Conservation (phyloP, 2,113 vertebrate species). For the Bos taurus region ARS-UCD2.0 NC_037357.1:123865001-123865500, state of each 20-base stretch:
- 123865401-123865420: neutral
- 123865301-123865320: neutral
- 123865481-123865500: neutral
- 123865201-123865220: neutral
- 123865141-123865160: neutral
- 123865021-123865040: neutral
- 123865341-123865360: neutral
- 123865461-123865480: neutral
- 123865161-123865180: neutral
- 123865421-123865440: neutral
- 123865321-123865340: neutral
- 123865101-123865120: neutral
- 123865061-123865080: neutral
- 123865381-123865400: neutral
- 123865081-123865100: neutral
- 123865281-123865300: conserved; percentile 6
- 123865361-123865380: neutral
- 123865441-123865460: neutral
- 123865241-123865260: neutral
- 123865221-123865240: neutral
- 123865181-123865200: neutral
- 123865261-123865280: neutral
- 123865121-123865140: neutral
- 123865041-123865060: fast-evolving
- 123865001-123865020: fast-evolving